Base-by-base conservation (phyloP, 2,888 invertebrate species). In the Caenorhabditis sp. region DNA sequence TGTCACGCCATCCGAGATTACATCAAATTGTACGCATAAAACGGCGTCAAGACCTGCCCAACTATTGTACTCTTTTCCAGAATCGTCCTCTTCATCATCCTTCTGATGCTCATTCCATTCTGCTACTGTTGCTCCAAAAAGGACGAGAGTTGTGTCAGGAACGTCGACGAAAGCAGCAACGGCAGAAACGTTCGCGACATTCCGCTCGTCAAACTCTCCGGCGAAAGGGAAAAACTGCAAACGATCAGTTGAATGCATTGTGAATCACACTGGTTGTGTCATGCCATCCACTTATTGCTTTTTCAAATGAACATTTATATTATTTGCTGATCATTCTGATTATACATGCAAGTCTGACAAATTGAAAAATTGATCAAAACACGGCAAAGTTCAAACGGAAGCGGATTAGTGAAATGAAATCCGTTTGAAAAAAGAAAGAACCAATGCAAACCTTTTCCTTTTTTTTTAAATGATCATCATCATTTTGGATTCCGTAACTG, bases 1-100 rank as follows among this genome's bases (percentile, higher is more conserved):
- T 70, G 70, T 15, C 70, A 70, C 35, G 52, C 45, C 20, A 46
- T 59, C 30, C 45, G 37, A 37, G 45, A 61, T 2, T 70, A 70
- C 22, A n/a, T 70, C 2, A 24, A 13, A n/a, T n/a, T 59, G 70
- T 70, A n/a, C n/a, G n/a, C n/a, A n/a, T n/a, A n/a, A 53, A 13
- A 35, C 4, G 35, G 9, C 35, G 59, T 37, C n/a, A 11, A 3
- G 1, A 7, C 13, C 11, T 7, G 4, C 20, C 32, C 15, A 17
- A 17, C 20, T 27, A 11, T 22, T 22, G n/a, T n/a, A n/a, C n/a
- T 13, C 1, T 9, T 2, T 52, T 37, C 8, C 52, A 52, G 32
- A 35, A 35, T 20, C 32, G 13, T 52, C 15, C 13, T 53, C 2
- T 26, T 53, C 39, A 9, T 20, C 15, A 24, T 53, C 15, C 26